Evolutionary conservation across 1,140 invertebrate genomes (phyloP), one percentile per base, ranked within the genome.

Genomic region (Agrypnia vestita): DNA sequence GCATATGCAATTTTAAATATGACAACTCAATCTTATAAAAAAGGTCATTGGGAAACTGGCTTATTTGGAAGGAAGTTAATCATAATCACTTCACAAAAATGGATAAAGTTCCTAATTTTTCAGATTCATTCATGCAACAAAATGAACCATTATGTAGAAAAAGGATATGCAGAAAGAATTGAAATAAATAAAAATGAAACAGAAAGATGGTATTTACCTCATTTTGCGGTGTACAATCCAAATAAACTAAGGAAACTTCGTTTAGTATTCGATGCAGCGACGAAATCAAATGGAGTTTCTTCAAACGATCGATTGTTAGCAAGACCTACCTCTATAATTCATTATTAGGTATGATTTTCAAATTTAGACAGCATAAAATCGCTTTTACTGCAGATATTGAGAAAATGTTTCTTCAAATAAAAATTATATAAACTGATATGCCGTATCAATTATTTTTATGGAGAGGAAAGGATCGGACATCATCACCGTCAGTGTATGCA

Each of bases 341-440:
- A n/a, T 25, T 25, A 12, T 35, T 62, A 62, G 21, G 59, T 4
- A 62, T 35, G 6, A 62, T 62, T 43, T 62, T 62, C n/a, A 62
- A 62, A 62, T 62, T 62, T 62, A 62, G 21, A 15, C 59, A 35
- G 25, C 59, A 62, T 62, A 62, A 62, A 35, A 25, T 62, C 25
- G 59, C 59, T 1, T 62, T 62, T 13, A 62, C 59, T 0, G 59
- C 59, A 0, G 59, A 62, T n/a, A 67, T 67, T 9, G 35, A 67
- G n/a, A 35, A 67, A 47, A 67, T 67, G 13, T 67, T 67, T 47
- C 15, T 67, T 44, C 62, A 67, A 67, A 67, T 67, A 10, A 46
- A 46, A 67, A 67, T 67, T 15, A 47, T 7, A 44, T n/a, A 67
- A 13, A 7, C 44, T 0, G 62, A 67, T 47, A n/a, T 47, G 0